Percentiles rank a stretch among this genome's conserved stretches.
Evolutionary conservation across 2,888 invertebrate species (phyloP).

Genomic region (Drosophila limbata): DNA sequence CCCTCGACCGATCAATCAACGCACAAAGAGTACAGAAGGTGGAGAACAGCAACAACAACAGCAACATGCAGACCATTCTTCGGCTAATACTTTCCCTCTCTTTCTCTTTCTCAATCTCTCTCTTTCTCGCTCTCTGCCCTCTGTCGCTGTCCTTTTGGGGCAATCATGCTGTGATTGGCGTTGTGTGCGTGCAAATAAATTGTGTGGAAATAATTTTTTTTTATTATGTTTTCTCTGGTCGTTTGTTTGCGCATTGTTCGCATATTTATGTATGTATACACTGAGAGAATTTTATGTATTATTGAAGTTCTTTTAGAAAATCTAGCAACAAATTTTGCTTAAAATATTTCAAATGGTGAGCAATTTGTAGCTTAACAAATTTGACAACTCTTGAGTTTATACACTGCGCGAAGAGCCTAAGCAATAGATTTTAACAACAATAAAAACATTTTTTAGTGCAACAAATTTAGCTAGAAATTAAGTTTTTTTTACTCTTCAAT

Average conservation of each 20-base stretch:
- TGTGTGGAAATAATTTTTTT: slow-evolving; percentile 71
- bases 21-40: slow-evolving; percentile 36
- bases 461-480: background rate
- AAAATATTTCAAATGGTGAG: background rate
- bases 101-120: background rate
- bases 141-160: slow-evolving; percentile 5
- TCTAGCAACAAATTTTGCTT: background rate
- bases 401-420: background rate
- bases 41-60: slow-evolving; percentile 8
- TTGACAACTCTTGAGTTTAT: background rate
- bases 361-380: background rate
- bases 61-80: slow-evolving; percentile 11
- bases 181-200: slow-evolving; percentile 67
- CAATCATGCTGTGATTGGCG: slow-evolving; percentile 49
- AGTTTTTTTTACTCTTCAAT: background rate
- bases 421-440: background rate
- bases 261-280: slow-evolving; percentile 43
- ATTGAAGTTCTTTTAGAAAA: background rate
- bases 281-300: slow-evolving; percentile 34
- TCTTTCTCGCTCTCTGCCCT: background rate
- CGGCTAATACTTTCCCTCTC: slow-evolving; percentile 7
- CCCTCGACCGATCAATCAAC: slow-evolving; percentile 54
- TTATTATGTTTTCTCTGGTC: slow-evolving; percentile 45
- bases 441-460: background rate
- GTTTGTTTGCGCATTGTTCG: slow-evolving; percentile 42